A percentile compares a stretch with the other conserved stretches of the same genome.
phyloP scores from a whole-genome alignment of 2,797 vertebrate species.

The Pantherophis alleghaniensis region DNA sequence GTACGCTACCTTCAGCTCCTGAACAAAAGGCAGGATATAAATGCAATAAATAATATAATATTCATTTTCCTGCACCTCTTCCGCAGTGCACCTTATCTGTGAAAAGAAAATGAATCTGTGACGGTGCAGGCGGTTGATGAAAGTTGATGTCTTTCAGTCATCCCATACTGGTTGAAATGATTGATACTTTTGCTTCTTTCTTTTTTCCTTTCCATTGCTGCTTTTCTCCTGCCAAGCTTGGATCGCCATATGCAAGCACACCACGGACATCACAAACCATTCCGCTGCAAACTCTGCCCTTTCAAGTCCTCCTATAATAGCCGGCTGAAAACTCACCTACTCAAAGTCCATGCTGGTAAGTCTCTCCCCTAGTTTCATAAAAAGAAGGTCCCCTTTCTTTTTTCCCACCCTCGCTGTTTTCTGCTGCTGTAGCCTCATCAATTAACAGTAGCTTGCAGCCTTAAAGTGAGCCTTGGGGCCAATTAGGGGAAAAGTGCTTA shows the following conservation, averaged over 20 bases:
- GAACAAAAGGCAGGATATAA: neutral
- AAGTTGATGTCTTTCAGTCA: neutral
- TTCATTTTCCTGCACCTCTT: constrained; percentile 7
- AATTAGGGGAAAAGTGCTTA: neutral
- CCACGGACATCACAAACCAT: constrained; percentile 97
- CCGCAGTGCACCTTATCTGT: neutral
- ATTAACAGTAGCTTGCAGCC: constrained; percentile 9
- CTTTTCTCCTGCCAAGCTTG: constrained; percentile 75
- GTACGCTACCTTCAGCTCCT: neutral
- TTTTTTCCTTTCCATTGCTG: constrained; percentile 13
- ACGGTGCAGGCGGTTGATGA: neutral
- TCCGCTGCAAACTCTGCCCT: constrained; percentile 97
- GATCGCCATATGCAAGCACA: constrained; percentile 98
- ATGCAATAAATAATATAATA: neutral
- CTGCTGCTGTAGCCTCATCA: constrained; percentile 34
- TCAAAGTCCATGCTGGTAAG: constrained; percentile 94
- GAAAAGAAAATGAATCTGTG: neutral
- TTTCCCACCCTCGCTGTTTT: constrained; percentile 4
- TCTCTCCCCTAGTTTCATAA: constrained; percentile 37
- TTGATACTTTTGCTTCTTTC: constrained; percentile 19
- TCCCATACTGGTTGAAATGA: constrained; percentile 8
- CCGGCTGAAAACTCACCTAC: constrained; percentile 95
- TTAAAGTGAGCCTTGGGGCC: neutral
- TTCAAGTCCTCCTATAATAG: constrained; percentile 98
- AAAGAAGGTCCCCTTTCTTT: neutral